Base-by-base conservation (phyloP, 2,888 invertebrate genomes). In the Leptarthrus brevirostris region DNA sequence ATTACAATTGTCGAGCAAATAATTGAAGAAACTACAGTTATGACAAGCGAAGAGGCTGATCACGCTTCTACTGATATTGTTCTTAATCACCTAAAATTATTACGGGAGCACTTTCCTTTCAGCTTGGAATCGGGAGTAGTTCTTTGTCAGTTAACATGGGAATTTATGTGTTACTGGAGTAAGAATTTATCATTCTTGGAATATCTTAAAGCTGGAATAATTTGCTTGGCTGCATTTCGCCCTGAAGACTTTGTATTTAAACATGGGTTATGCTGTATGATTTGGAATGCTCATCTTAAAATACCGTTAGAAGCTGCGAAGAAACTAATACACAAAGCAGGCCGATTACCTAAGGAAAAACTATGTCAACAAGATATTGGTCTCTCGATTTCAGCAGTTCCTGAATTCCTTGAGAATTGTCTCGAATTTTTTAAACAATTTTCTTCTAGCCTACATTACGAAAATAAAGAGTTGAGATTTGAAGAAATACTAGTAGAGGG, bases 241-340 rank as follows among this genome's bases (percentile, higher is more conserved):
- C 77, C 77, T 2, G 71, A 80, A 1, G 84, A 85, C 74, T 80
- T 80, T 76, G 83, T 83, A 0, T 72, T 85, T 81, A 92, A 86
- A 88, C 90, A 92, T 86, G 96, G 97, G 6, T 87, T 96, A 69
- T 93, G 92, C 80, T 91, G 91, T 76, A 89, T 97, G 81, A 87
- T 96, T 78, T 97, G 97, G 97, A 92, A 92, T 69, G 92, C 94
- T 70, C 94, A 96, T 80, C 86, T 97, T n/a, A 92, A 91, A 81
- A 92, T 93, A 79, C 88, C 90, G 16, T 90, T 95, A 80, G 93
- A 95, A 85, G 87, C 90, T 1, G 87, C 90, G 20, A 91, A 92
- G 75, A 91, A 92, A 78, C 86, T 96, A 18, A 89, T 91, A 77
- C 93, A 93, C 80, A 95, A 92, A 86, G 89, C 91, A 2, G 93